phyloP scores from a whole-genome alignment of 2,797 vertebrate species.

The Platalea minor region DNA sequence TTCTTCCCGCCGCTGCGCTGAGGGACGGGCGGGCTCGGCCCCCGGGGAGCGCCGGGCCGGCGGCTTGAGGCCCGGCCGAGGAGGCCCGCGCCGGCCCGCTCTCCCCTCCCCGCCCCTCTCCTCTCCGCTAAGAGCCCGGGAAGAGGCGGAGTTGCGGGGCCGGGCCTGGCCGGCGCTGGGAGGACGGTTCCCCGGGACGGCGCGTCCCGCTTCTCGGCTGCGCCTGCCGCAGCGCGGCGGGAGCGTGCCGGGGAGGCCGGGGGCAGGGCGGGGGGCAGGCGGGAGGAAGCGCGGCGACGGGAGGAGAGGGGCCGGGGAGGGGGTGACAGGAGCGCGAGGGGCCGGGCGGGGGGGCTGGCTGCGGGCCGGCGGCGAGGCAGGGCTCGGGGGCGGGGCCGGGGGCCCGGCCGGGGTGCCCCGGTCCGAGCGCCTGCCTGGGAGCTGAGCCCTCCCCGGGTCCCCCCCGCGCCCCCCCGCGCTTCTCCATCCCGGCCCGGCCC shows the following conservation, averaged over 20 bases:
- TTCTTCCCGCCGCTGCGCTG: background rate
- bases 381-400: background rate
- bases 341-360: background rate
- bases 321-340: background rate
- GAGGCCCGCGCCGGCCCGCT: background rate
- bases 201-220: background rate
- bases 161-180: background rate
- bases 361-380: background rate
- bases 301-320: background rate
- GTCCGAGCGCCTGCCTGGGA: background rate
- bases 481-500: background rate
- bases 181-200: background rate
- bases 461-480: background rate
- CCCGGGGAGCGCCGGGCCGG: background rate
- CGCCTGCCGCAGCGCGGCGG: background rate
- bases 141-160: slow-evolving; percentile 25
- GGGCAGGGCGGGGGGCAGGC: background rate
- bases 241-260: background rate
- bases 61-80: background rate
- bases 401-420: background rate
- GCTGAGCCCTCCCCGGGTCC: background rate
- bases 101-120: background rate
- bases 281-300: background rate
- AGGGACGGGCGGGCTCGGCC: background rate
- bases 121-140: background rate